Evolutionary conservation across 2,113 vertebrate genomes (phyloP).

Genomic region (Fulmarus glacialis): DNA sequence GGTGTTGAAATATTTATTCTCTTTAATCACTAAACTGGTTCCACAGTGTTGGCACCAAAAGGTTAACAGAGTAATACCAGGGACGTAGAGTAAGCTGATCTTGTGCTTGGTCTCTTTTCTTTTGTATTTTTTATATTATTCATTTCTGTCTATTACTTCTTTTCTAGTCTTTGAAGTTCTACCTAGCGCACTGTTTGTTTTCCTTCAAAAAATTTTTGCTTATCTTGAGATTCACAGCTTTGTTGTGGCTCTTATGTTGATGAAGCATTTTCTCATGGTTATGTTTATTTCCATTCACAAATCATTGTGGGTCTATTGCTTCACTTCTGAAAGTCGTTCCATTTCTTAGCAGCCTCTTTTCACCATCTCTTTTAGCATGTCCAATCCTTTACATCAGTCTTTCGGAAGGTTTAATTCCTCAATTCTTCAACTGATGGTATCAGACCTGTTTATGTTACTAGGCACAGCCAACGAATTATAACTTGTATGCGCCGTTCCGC

Average conservation of each 20-base stretch:
- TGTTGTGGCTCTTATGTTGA: background rate
- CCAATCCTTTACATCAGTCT: conserved; percentile 56
- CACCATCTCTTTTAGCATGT: conserved; percentile 33
- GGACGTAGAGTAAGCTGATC: background rate
- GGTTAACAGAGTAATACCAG: background rate
- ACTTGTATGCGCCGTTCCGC: background rate
- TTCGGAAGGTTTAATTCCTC: conserved; percentile 52
- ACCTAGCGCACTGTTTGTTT: background rate
- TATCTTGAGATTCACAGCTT: conserved; percentile 58
- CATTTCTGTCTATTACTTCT: conserved; percentile 33
- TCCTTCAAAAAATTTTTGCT: conserved; percentile 32
- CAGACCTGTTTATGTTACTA: conserved; percentile 49
- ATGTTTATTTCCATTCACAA: conserved; percentile 49
- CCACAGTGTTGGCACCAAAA: background rate
- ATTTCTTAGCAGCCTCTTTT: conserved; percentile 1
- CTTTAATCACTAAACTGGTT: background rate
- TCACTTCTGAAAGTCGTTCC: background rate
- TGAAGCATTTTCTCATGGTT: conserved; percentile 38
- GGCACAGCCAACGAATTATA: conserved; percentile 49
- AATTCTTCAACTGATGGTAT: conserved; percentile 49
- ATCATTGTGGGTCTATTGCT: background rate
- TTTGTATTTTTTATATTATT: conserved; percentile 38
- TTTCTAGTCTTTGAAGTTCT: conserved; percentile 52
- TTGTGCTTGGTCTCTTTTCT: background rate
- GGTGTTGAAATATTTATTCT: background rate